phyloP scores from a whole-genome alignment of 2,888 invertebrate species.

The Mythimna albipuncta region DNA sequence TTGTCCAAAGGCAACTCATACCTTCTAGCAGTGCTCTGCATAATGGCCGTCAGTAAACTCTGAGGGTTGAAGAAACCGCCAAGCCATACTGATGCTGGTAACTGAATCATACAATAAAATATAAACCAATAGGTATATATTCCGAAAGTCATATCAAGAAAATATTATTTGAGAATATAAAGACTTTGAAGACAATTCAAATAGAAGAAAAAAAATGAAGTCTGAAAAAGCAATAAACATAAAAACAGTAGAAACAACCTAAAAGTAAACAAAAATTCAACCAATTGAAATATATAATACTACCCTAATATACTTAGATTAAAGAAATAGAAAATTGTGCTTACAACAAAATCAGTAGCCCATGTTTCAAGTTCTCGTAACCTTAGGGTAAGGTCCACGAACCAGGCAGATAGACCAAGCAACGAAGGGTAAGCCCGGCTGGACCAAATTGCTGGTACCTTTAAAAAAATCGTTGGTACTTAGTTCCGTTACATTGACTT shows the following conservation, averaged over 20 bases:
- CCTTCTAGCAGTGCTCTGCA: conserved; percentile 98
- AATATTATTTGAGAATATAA: too few species aligned
- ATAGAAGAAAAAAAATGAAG: too few species aligned
- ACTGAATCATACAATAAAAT: conserved; percentile 83
- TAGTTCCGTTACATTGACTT: too few species aligned
- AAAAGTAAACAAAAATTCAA: too few species aligned
- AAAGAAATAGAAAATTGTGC: conserved; percentile 55
- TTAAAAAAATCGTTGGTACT: conserved; percentile 15
- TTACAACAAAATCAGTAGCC: conserved; percentile 98
- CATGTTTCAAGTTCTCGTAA: conserved; percentile 97
- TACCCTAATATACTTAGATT: too few species aligned
- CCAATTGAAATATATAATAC: too few species aligned
- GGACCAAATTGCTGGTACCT: conserved; percentile 97
- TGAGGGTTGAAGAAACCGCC: conserved; percentile 99
- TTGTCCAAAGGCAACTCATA: conserved; percentile 98
- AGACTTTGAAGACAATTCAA: too few species aligned
- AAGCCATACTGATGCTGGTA: conserved; percentile 98
- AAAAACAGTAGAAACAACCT: too few species aligned
- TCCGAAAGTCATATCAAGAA: background rate
- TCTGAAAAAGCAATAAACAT: too few species aligned
- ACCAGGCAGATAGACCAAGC: conserved; percentile 97
- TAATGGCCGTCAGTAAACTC: conserved; percentile 98
- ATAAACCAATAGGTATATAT: background rate
- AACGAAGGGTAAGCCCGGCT: conserved; percentile 97
- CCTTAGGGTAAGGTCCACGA: conserved; percentile 96